phyloP scores from a whole-genome alignment of 2,113 vertebrate species.

The Kryptolebias marmoratus region DNA sequence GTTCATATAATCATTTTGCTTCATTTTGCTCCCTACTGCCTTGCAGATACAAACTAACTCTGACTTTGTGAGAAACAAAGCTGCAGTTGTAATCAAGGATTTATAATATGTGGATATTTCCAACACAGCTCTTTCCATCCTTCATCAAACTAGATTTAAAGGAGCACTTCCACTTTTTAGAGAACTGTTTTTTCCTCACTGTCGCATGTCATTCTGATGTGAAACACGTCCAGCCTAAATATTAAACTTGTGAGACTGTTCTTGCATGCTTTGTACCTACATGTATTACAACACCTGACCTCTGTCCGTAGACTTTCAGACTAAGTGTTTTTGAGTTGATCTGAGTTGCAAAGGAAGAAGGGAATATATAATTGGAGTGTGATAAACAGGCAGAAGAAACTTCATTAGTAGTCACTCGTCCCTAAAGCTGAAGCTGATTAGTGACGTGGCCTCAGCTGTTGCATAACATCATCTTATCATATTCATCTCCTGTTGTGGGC shows the following conservation, averaged over 20 bases:
- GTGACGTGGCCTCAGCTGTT: constrained; percentile 58
- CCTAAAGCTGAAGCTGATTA: constrained; percentile 61
- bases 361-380: background rate
- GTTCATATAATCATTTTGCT: no score
- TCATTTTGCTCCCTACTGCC: no score
- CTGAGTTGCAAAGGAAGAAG: background rate
- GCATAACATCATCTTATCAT: constrained; percentile 69
- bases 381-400: constrained; percentile 1
- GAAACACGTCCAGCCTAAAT: no score
- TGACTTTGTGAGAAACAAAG: no score
- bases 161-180: background rate
- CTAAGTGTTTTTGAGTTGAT: no score
- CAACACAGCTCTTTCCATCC: background rate
- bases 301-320: no score
- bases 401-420: constrained; percentile 36
- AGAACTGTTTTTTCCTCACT: background rate
- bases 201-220: no score
- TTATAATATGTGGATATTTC: background rate
- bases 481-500: constrained; percentile 46
- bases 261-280: no score
- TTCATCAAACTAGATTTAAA: background rate
- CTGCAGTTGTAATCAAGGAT: background rate
- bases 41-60: no score
- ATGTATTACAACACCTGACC: no score
- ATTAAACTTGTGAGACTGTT: no score